Evolutionary conservation across 2,888 invertebrate species (phyloP).

Genomic region (Cantharis nigra): DNA sequence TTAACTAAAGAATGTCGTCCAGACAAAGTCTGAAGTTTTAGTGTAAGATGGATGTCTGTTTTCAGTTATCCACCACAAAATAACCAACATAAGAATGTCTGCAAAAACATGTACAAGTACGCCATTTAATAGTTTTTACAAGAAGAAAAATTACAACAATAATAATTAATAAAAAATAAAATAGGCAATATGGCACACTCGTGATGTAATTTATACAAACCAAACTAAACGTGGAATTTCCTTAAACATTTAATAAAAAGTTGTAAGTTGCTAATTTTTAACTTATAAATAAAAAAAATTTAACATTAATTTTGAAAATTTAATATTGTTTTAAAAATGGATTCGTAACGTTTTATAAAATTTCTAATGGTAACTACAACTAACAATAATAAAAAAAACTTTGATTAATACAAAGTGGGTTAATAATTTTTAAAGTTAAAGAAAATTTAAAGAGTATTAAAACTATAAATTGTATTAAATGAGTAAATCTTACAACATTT

Average conservation of each 20-base stretch:
- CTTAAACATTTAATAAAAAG: background rate
- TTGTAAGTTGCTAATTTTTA: background rate
- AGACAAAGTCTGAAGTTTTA: background rate
- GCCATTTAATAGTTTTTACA: background rate
- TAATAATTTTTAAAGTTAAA: slow-evolving; percentile 6
- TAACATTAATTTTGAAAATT: background rate
- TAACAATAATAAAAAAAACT: slow-evolving; percentile 3
- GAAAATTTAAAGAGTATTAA: slow-evolving; percentile 22
- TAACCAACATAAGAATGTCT: background rate
- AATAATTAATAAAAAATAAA: background rate
- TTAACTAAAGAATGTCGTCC: background rate
- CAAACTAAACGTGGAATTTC: background rate
- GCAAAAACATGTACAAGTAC: background rate
- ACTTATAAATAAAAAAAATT: background rate
- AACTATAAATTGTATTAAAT: slow-evolving; percentile 8
- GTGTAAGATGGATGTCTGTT: background rate
- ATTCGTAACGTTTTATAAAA: background rate
- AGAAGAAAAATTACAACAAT: background rate
- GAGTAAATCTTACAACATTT: slow-evolving; percentile 9
- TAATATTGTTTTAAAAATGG: background rate
- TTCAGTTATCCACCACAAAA: background rate
- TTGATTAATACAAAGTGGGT: slow-evolving; percentile 3
- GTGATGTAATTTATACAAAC: background rate
- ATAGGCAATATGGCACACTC: background rate
- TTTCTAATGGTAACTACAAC: background rate